Base-by-base conservation (phyloP, 2,888 invertebrate species). In the Coecobrya sp. region DNA sequence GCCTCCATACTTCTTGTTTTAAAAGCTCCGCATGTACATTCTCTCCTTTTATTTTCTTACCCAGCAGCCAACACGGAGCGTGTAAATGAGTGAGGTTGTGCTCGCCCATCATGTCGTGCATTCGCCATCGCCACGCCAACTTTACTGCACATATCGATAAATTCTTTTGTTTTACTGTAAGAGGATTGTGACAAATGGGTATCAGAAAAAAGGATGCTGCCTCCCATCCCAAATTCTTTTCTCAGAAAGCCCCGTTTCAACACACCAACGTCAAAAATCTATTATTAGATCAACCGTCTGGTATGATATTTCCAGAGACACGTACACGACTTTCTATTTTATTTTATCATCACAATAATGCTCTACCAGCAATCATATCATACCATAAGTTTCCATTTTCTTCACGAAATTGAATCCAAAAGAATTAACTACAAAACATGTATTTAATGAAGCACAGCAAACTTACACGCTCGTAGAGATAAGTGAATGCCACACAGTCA, bases 371-470 rank as follows among this genome's bases (percentile, higher is more conserved):
- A 30, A 68, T 68, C 65, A 68, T 30, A 68, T 68, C 65, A 68
- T 22, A 5, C 62, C 2, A 13, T 36, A 73, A 36, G 42, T 42
- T 73, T 73, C 42, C 42, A 73, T 73, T 73, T 42, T 42, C 70
- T 19, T 42, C 22, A 25, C 42, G 22, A 76, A 76, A 76, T 76
- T 76, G 76, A 76, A 76, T 76, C 70, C 19, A 11, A 25, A 16
- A 25, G 49, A 76, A 76, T 76, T 76, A 76, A 49, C 49, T 76
- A 49, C 45, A 45, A 76, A 68, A 73, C 19, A 11, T 45, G 76
- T 45, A 76, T 22, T 76, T 49, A 76, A 49, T 76, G 49, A 16
- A 76, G 76, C 49, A 49, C 25, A 13, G 49, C 1, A 76, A 76
- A 45, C 36, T n/a, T 19, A 19, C 70, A 73, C 70, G 2, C 42